phyloP scores from a whole-genome alignment of 1,140 invertebrate species.

The Tenebrio molitor region DNA sequence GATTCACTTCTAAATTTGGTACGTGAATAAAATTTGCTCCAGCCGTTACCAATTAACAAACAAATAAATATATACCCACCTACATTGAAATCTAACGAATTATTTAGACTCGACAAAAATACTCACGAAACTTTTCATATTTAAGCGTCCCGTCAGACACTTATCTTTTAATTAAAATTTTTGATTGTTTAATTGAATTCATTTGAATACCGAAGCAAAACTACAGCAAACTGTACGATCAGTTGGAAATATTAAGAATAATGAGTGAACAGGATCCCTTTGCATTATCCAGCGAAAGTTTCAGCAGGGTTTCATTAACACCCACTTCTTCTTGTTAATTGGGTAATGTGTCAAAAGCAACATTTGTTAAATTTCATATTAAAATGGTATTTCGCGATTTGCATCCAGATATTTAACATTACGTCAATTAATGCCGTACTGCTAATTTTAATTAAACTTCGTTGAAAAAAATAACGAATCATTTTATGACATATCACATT shows the following conservation, averaged over 20 bases:
- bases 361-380: no score
- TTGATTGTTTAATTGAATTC: neutral
- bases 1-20: no score
- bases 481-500: no score
- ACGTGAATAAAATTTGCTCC: no score
- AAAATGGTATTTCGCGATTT: no score
- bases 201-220: neutral
- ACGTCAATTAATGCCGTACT: no score
- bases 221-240: neutral
- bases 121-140: slow-evolving; percentile 1
- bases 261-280: neutral
- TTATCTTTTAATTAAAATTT: slow-evolving; percentile 2
- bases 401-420: no score
- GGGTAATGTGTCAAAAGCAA: neutral
- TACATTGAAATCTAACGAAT: neutral
- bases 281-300: neutral
- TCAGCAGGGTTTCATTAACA: neutral
- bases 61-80: no score
- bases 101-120: neutral
- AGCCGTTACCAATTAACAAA: no score
- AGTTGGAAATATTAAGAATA: slow-evolving; percentile 2
- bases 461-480: no score
- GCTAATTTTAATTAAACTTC: no score
- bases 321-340: neutral
- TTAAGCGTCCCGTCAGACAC: neutral